These are phyloP conservation scores for Harpagus bidentatus DNA, from an alignment of 2,113 vertebrate genomes.

Conservation along the genomic window DNA sequence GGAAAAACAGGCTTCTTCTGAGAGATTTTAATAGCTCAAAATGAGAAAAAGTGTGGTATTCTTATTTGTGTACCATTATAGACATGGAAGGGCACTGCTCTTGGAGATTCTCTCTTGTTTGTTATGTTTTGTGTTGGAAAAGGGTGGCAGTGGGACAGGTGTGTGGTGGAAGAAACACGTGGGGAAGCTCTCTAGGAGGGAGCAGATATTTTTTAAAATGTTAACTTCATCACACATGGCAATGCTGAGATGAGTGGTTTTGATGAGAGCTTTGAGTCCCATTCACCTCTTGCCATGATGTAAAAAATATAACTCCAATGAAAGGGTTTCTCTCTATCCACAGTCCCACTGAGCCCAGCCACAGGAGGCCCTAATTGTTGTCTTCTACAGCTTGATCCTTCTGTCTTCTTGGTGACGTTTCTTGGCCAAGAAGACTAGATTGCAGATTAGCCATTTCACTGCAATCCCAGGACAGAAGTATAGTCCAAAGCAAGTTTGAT, in stretches of 20 bases:
- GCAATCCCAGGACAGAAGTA: not conserved
- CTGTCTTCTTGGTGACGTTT: not conserved
- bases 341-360: not conserved
- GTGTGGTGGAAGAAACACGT: not conserved
- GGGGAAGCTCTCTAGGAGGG: not conserved
- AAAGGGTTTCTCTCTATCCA: not conserved
- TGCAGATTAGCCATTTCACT: not conserved
- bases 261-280: not conserved
- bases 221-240: not conserved
- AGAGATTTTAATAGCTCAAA: not conserved
- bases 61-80: not conserved
- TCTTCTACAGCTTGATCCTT: not conserved
- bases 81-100: not conserved
- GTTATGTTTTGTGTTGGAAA: rapidly evolving
- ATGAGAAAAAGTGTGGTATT: not conserved
- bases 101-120: rapidly evolving
- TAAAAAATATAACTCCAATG: rapidly evolving
- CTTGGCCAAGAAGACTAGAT: not conserved
- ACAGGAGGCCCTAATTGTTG: not conserved
- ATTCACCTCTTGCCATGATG: not conserved
- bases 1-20: not conserved
- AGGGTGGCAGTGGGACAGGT: not conserved
- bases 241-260: not conserved
- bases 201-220: not conserved
- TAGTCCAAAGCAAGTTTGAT: not conserved